Evolutionary conservation across 2,797 vertebrate genomes (phyloP).

Genomic region (Nasua narica): DNA sequence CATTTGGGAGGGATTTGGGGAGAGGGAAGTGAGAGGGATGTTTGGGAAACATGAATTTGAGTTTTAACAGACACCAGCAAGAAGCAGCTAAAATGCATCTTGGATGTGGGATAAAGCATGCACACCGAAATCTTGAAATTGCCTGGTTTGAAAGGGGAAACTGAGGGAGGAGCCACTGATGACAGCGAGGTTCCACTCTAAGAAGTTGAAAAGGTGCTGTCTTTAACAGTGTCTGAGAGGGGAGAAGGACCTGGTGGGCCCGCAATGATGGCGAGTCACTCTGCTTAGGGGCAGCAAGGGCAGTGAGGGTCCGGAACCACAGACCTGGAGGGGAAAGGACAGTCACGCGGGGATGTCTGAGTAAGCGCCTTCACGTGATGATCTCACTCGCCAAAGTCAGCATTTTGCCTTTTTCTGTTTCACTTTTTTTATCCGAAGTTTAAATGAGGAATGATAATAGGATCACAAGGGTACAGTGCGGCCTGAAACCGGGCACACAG

Average conservation of each 20-base stretch:
- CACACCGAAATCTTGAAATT: neutral
- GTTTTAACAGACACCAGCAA: conserved; percentile 8
- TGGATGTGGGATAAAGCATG: neutral
- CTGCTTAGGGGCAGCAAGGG: neutral
- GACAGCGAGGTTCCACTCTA: neutral
- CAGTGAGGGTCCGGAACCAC: neutral
- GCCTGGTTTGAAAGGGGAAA: neutral
- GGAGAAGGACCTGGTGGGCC: neutral
- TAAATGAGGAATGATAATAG: neutral
- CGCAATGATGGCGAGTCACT: neutral
- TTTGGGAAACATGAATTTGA: conserved; percentile 8
- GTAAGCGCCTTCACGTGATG: neutral
- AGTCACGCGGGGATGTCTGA: neutral
- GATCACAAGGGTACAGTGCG: neutral
- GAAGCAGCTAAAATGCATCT: conserved; percentile 17
- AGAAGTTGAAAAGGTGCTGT: neutral
- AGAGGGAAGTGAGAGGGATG: neutral
- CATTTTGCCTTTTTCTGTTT: neutral
- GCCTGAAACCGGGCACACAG: neutral
- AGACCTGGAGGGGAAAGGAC: neutral
- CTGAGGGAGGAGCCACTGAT: neutral
- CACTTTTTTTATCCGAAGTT: neutral
- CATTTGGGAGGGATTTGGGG: conserved; percentile 15
- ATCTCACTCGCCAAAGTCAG: neutral
- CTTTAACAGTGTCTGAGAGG: neutral